A percentile compares a stretch with the other conserved stretches of the same genome.
These are phyloP conservation scores for Daboia siamensis DNA, from an alignment of 2,113 vertebrate genomes.

Conservation along the genomic window DNA sequence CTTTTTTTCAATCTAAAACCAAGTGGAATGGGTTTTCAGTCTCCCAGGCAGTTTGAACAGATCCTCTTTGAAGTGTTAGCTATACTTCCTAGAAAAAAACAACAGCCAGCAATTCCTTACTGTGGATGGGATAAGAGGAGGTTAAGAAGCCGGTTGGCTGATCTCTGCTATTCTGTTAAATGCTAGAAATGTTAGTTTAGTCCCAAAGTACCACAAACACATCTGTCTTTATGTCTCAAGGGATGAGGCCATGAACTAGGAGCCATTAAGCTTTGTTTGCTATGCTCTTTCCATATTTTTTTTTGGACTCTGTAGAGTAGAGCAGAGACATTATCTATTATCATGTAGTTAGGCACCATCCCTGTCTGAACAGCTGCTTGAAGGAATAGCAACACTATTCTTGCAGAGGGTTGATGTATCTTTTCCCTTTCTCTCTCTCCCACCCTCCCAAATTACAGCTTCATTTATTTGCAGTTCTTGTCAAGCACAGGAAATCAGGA, in stretches of 20 bases:
- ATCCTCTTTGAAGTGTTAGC: neutral
- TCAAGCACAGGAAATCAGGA: neutral
- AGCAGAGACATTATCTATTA: conserved; percentile 12
- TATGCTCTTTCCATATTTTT: neutral
- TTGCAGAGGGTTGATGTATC: neutral
- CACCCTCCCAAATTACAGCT: neutral
- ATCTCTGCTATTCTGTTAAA: neutral
- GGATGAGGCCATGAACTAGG: neutral
- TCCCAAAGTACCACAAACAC: neutral
- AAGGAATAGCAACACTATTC: neutral
- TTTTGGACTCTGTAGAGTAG: accelerated
- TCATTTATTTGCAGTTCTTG: neutral
- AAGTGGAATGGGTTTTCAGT: neutral
- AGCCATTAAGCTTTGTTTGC: neutral
- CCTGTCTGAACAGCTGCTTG: conserved; percentile 1
- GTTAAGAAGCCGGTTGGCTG: neutral
- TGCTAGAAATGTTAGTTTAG: neutral
- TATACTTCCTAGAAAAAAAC: neutral
- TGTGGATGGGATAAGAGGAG: neutral
- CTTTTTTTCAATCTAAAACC: neutral
- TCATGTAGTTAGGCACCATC: neutral
- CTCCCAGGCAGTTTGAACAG: neutral
- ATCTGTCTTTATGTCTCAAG: neutral
- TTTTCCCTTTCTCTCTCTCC: neutral
- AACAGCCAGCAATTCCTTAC: neutral